Percentiles rank a stretch among this genome's conserved stretches.
These are phyloP conservation scores for Thermophis baileyi DNA, from an alignment of 2,113 vertebrate genomes.

Conservation along the genomic window DNA sequence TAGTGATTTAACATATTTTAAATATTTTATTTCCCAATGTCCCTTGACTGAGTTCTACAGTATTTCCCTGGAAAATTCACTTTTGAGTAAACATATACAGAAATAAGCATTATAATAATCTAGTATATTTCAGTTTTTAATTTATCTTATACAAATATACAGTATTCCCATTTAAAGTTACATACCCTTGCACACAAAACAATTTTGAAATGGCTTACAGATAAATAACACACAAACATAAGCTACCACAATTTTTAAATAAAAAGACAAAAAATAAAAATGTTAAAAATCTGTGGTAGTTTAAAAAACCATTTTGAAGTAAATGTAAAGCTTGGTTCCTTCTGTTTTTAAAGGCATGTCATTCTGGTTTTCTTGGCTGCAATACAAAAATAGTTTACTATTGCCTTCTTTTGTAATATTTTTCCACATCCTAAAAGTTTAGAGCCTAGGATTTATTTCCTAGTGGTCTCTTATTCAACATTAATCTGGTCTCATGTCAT, in stretches of 20 bases:
- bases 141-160: not conserved
- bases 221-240: not conserved
- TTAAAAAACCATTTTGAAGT: not conserved
- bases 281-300: not conserved
- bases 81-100: too few species aligned
- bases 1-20: not conserved
- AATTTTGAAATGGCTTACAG: not conserved
- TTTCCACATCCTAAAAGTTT: not conserved
- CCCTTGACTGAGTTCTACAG: not conserved
- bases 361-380: not conserved
- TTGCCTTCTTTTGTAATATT: not conserved
- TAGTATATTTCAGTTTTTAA: not conserved
- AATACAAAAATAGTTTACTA: not conserved
- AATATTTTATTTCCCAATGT: not conserved
- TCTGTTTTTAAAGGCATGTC: not conserved
- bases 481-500: not conserved
- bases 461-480: not conserved
- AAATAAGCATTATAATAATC: not conserved
- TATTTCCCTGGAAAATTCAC: not conserved
- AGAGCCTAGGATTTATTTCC: not conserved
- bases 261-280: not conserved
- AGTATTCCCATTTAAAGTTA: not conserved
- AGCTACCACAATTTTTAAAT: not conserved
- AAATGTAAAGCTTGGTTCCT: not conserved
- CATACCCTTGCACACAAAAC: not conserved